These are phyloP conservation scores for Scomber scombrus DNA, from an alignment of 2,113 vertebrate species.

Conservation along the genomic window DNA sequence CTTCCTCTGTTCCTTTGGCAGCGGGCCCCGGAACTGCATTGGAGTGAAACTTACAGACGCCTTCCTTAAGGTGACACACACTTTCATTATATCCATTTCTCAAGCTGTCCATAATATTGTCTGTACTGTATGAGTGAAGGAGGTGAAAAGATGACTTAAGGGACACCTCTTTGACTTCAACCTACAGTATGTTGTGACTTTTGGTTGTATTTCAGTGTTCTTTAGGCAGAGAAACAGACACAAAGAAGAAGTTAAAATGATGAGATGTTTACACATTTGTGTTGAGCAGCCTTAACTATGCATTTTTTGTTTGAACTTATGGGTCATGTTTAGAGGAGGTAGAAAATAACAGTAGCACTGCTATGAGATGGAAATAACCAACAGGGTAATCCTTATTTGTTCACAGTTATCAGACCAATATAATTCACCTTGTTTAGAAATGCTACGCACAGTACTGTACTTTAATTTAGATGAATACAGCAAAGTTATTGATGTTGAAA, in stretches of 20 bases:
- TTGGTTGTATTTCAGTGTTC: background rate
- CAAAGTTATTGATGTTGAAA: no score
- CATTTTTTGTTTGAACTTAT: background rate
- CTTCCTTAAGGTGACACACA: slow-evolving; percentile 74
- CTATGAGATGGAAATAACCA: background rate
- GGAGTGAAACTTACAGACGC: slow-evolving; percentile 63
- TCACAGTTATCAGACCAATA: no score
- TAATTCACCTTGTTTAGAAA: no score
- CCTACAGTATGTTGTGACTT: background rate
- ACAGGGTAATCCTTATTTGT: background rate
- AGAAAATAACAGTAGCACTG: background rate
- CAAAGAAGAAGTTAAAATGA: slow-evolving; percentile 1
- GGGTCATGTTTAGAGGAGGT: background rate
- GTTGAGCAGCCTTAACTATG: background rate
- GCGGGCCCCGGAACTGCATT: slow-evolving; percentile 71
- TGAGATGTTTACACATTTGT: background rate
- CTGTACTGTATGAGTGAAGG: no score
- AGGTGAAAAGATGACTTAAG: no score
- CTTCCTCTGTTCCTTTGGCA: slow-evolving; percentile 75
- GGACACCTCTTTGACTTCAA: no score
- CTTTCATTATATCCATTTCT: background rate
- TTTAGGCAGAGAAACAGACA: background rate
- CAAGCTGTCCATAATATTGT: background rate
- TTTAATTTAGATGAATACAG: no score
- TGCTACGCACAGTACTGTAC: no score